Evolutionary conservation across 2,888 invertebrate genomes (phyloP), one percentile per base, ranked within the genome.

Genomic region (Lasioglossum figueresi): DNA sequence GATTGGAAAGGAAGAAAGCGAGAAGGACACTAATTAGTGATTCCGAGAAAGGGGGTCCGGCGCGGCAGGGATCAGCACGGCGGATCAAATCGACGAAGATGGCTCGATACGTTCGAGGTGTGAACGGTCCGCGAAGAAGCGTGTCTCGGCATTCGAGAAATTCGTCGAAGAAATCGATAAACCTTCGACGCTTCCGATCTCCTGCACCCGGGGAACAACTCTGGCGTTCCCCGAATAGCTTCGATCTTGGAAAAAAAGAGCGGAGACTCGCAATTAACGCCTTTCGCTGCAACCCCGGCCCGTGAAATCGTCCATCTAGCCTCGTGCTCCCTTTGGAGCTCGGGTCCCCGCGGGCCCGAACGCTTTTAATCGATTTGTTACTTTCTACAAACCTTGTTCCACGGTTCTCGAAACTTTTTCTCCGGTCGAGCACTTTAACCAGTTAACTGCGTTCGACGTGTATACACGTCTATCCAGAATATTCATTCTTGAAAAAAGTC

Each of bases 131-230:
- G 72, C 70, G 76, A 89, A 90, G 86, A 89, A 90, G 89, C 59
- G 59, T 82, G 90, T 85, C 82, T 10, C 88, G 86, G 86, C 86
- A 90, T 89, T 85, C 85, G 82, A 90, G 86, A 90, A 82, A 90
- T 90, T 90, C 90, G 85, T 89, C 74, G 80, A 90, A 90, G 90
- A 90, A 90, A 81, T 88, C 90, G 89, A 88, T 90, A 88, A 88
- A 88, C 82, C 82, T 79, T 40, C 79, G 78, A 79, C 84, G 80
- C 74, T 75, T 80, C 78, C 82, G 85, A 85, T 86, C 73, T 76
- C 48, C 68, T 48, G 75, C 83, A 66, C 59, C 75, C 52, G 52
- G 76, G 40, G 81, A 82, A 81, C 76, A 84, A 45, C n/a, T 43
- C 27, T 10, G 66, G 77, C 85, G 81, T 86, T 86, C 86, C 43